A percentile compares a stretch with the other conserved stretches of the same genome.
Conservation (phyloP, 1,140 invertebrate genomes). For the Drosophila obscura region DNA sequence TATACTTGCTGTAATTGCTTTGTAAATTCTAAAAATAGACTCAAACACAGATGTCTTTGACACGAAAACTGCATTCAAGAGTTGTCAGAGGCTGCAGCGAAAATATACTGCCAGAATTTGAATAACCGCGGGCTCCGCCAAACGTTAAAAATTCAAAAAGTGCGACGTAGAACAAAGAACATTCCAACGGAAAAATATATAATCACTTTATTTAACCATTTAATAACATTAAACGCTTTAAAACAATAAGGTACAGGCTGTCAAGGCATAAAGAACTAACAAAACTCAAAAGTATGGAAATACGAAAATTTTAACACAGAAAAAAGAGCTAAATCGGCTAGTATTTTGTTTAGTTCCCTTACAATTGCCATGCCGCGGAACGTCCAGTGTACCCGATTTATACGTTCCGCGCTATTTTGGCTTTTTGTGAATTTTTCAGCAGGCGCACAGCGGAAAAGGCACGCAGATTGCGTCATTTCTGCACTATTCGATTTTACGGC, state of each 20-base stretch:
- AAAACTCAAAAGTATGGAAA: too few species aligned
- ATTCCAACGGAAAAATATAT: too few species aligned
- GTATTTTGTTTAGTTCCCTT: too few species aligned
- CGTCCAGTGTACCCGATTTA: conserved; percentile 61
- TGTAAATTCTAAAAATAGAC: conserved; percentile 66
- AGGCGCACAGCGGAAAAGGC: conserved; percentile 57
- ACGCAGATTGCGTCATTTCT: conserved; percentile 27
- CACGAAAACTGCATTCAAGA: conserved; percentile 19
- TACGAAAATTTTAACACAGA: too few species aligned
- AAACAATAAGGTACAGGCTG: too few species aligned
- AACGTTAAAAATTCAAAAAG: conserved; percentile 5
- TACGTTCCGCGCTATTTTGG: conserved; percentile 81
- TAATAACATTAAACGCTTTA: too few species aligned
- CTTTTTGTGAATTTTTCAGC: conserved; percentile 79
- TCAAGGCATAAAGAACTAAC: too few species aligned
- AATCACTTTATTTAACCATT: too few species aligned
- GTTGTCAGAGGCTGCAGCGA: conserved; percentile 15
- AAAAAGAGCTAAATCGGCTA: too few species aligned
- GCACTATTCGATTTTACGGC: conserved; percentile 13
- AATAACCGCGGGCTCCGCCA: too few species aligned
- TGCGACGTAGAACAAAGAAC: too few species aligned
- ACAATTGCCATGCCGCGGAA: conserved; percentile 37
- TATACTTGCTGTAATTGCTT: conserved; percentile 39
- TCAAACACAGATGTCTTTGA: conserved; percentile 39
- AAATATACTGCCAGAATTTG: too few species aligned